A percentile compares a stretch with the other conserved stretches of the same genome.
Conservation (phyloP, 2,888 invertebrate genomes). For the Acronicta psi region DNA sequence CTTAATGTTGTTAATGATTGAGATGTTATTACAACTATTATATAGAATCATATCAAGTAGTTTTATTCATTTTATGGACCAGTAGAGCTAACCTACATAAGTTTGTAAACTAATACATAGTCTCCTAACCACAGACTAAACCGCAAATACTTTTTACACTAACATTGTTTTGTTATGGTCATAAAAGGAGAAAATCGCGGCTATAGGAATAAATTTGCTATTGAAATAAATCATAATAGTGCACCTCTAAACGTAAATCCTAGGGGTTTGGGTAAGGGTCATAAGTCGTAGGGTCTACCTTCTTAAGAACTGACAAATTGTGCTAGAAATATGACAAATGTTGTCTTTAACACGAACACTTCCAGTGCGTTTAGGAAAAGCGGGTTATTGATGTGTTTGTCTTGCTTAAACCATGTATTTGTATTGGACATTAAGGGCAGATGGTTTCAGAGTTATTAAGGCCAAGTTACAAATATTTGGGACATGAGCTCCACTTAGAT, state of each 20-base stretch:
- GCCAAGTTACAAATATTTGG: too few relatives aligned
- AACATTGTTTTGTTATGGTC: slow-evolving; percentile 8
- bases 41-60: too few relatives aligned
- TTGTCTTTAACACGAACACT: not conserved
- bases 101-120: not conserved
- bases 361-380: not conserved
- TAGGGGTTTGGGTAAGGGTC: not conserved
- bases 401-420: not conserved
- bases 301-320: slow-evolving; percentile 5
- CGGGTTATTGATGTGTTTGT: not conserved
- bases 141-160: slow-evolving; percentile 19
- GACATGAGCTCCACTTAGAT: too few relatives aligned
- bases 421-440: too few relatives aligned
- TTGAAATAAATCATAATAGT: slow-evolving; percentile 7
- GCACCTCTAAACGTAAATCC: not conserved
- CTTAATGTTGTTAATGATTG: too few relatives aligned
- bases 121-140: slow-evolving; percentile 10
- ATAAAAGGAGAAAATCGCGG: slow-evolving; percentile 3
- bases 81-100: not conserved
- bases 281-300: not conserved
- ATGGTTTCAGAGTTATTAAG: too few relatives aligned
- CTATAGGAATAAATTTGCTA: not conserved
- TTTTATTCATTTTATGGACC: too few relatives aligned
- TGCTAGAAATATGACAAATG: not conserved
- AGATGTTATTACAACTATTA: not conserved